A percentile compares a stretch with the other conserved stretches of the same genome.
Conservation (phyloP, 2,797 vertebrate genomes). For the Taenioides sp. region DNA sequence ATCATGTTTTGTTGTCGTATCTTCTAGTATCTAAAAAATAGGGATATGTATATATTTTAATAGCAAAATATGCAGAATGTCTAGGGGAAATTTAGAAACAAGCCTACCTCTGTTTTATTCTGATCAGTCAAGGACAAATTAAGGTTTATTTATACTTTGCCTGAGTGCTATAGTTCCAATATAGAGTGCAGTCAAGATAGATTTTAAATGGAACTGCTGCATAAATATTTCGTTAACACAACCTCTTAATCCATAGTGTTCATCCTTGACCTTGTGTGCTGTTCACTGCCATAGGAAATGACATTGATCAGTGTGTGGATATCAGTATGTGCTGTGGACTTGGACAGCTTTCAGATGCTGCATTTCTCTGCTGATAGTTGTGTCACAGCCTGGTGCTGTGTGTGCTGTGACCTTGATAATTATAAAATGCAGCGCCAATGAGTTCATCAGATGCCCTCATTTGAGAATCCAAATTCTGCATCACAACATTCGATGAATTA, state of each 20-base stretch:
- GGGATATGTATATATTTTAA: no score
- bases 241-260: neutral
- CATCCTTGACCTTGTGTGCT: constrained; percentile 11
- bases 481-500: neutral
- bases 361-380: neutral
- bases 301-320: constrained; percentile 39
- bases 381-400: constrained; percentile 3
- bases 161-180: neutral
- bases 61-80: no score
- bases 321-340: constrained; percentile 37
- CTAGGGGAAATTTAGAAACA: no score
- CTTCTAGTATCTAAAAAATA: no score
- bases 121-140: neutral
- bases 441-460: neutral
- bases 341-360: constrained; percentile 16
- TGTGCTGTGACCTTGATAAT: constrained; percentile 6
- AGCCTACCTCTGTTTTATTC: no score
- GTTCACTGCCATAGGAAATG: constrained; percentile 33
- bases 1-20: no score
- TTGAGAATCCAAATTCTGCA: neutral
- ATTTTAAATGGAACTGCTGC: neutral
- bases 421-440: neutral
- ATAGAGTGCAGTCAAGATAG: neutral
- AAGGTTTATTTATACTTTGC: neutral
- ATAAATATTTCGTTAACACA: neutral